Evolutionary conservation across 2,888 invertebrate genomes (phyloP), one percentile per base, ranked within the genome.

Genomic region (Macrophya alboannulata): DNA sequence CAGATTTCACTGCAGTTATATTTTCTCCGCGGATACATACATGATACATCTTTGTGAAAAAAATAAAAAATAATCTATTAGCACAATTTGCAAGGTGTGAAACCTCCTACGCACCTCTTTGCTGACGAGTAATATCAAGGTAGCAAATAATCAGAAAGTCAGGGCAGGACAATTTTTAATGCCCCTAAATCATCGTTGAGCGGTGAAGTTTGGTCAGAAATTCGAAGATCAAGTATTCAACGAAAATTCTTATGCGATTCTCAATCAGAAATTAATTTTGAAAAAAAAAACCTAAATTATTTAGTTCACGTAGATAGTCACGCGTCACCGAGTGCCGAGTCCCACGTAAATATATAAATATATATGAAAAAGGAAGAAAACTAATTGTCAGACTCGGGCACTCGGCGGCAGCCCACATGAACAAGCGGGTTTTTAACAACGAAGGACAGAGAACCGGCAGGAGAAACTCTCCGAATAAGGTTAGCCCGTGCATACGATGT

Each of bases 391-490:
- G 71, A 79, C 65, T 68, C 51, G 48, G 43, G 21, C 31, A 40
- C 45, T 72, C 84, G 51, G 62, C 84, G 51, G 62, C 65, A 83
- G 31, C 68, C 65, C 68, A 83, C 68, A 83, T 87, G 48, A 48
- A 83, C 31, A 62, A 81, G 62, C 59, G 10, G 62, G 81, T 59
- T 81, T 81, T 72, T 1, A 77, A 62, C n/a, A 81, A 81, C 62
- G 62, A 81, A 81, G 62, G 59, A 81, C 81, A 62, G 25, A 37
- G 82, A 5, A 76, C 1, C n/a, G 62, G 62, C 81, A 65, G 89
- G 90, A 91, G 91, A 92, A 92, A 92, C 91, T 91, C 91, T 91
- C 93, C 93, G 92, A 93, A 93, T 93, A 93, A 92, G 92, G 93
- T 92, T 90, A 92, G 91, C 48, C 90, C 89, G 74, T 72, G 65